These are phyloP conservation scores for Grallaria varia DNA, from an alignment of 2,113 vertebrate species.

Conservation along the genomic window DNA sequence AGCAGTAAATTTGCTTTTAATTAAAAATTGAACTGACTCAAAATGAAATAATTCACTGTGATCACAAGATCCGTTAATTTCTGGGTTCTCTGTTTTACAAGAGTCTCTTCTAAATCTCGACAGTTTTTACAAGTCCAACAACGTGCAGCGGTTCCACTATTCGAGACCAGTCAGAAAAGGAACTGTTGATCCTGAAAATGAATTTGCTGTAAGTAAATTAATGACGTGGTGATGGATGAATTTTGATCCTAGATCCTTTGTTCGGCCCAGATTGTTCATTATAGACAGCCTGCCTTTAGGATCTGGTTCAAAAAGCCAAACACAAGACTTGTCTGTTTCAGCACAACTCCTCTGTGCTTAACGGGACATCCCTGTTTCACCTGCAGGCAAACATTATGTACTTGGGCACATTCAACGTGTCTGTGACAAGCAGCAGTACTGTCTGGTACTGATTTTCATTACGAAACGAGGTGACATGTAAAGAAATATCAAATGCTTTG, in stretches of 20 bases:
- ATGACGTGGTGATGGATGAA: neutral
- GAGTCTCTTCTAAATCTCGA: constrained; percentile 1
- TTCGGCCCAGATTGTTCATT: neutral
- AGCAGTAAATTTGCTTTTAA: constrained; percentile 10
- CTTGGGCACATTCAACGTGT: neutral
- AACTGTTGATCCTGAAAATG: constrained; percentile 92
- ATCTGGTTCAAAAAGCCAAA: neutral
- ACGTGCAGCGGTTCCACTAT: constrained; percentile 94
- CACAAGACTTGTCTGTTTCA: neutral
- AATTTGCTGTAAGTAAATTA: constrained; percentile 89
- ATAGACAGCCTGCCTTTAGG: neutral
- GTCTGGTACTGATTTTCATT: neutral
- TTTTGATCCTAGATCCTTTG: neutral
- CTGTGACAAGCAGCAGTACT: neutral
- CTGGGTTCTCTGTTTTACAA: neutral
- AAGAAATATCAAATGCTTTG: neutral
- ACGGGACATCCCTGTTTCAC: neutral
- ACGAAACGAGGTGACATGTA: neutral
- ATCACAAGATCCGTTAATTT: neutral
- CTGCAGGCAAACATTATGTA: neutral
- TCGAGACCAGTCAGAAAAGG: constrained; percentile 93
- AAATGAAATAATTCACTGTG: neutral
- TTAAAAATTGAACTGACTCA: neutral
- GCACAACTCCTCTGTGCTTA: neutral
- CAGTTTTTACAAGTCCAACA: constrained; percentile 98